phyloP scores from a whole-genome alignment of 2,113 vertebrate species.

The Aldabrachelys gigantea region DNA sequence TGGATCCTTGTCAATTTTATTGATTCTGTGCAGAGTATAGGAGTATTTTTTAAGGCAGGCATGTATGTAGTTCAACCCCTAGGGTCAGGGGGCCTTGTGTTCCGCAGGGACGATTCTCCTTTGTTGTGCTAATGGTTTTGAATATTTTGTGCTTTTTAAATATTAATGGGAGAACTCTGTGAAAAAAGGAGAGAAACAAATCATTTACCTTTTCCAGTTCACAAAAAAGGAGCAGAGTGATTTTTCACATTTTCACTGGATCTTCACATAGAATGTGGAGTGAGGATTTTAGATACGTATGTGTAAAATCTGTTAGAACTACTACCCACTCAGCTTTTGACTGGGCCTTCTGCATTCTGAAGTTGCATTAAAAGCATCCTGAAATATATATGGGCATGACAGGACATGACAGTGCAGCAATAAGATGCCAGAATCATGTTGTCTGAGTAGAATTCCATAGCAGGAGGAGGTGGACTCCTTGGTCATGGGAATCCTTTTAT shows the following conservation, averaged over 20 bases:
- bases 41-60: not conserved
- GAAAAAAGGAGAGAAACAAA: not conserved
- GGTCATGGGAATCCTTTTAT: not conserved
- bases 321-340: not conserved
- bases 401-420: slow-evolving; percentile 1
- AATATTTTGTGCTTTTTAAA: not conserved
- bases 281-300: slow-evolving; percentile 23
- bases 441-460: not conserved
- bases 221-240: not conserved
- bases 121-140: not conserved
- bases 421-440: not conserved
- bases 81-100: not conserved
- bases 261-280: not conserved
- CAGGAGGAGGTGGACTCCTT: not conserved
- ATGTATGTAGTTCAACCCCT: not conserved
- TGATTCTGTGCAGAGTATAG: not conserved
- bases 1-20: not conserved
- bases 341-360: not conserved
- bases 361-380: slow-evolving; percentile 39
- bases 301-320: slow-evolving; percentile 27
- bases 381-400: not conserved
- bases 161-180: not conserved
- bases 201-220: not conserved
- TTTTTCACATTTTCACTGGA: not conserved
- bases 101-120: slow-evolving; percentile 18